phyloP scores from a whole-genome alignment of 2,113 vertebrate species.

The Cebidichthys violaceus region DNA sequence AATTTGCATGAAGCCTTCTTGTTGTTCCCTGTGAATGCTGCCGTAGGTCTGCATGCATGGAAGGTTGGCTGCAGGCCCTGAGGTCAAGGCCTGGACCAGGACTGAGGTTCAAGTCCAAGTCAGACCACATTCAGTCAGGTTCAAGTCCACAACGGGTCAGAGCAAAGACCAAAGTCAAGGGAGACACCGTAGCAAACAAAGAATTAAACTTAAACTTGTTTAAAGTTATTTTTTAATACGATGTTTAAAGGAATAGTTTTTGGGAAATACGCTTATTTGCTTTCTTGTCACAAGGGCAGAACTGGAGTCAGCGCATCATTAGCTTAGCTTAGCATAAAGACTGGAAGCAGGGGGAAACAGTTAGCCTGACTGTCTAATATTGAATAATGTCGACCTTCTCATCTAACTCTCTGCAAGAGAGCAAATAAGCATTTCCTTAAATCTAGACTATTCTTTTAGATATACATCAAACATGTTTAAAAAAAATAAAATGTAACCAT shows the following conservation, averaged over 20 bases:
- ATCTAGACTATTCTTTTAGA: neutral
- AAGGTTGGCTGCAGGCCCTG: slow-evolving; percentile 17
- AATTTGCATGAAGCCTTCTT: slow-evolving; percentile 72
- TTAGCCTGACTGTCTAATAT: neutral
- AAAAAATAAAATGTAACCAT: neutral
- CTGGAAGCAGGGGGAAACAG: neutral
- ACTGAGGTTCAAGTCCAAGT: slow-evolving; percentile 9
- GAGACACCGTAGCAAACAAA: neutral
- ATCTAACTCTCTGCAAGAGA: no score
- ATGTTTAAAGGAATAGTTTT: no score
- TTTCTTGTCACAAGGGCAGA: neutral
- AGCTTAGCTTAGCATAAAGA: neutral
- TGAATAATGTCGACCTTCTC: neutral
- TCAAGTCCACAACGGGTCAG: neutral
- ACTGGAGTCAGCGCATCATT: neutral
- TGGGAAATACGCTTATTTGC: no score
- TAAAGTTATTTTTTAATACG: neutral
- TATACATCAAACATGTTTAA: neutral
- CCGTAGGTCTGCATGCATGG: slow-evolving; percentile 57
- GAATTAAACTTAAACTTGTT: neutral
- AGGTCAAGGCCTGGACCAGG: slow-evolving; percentile 56
- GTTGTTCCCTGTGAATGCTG: slow-evolving; percentile 62
- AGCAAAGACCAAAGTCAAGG: neutral
- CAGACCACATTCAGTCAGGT: neutral
- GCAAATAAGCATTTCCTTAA: neutral